These are phyloP conservation scores for Puffinus mauretanicus DNA, from an alignment of 2,113 vertebrate species.

Conservation along the genomic window DNA sequence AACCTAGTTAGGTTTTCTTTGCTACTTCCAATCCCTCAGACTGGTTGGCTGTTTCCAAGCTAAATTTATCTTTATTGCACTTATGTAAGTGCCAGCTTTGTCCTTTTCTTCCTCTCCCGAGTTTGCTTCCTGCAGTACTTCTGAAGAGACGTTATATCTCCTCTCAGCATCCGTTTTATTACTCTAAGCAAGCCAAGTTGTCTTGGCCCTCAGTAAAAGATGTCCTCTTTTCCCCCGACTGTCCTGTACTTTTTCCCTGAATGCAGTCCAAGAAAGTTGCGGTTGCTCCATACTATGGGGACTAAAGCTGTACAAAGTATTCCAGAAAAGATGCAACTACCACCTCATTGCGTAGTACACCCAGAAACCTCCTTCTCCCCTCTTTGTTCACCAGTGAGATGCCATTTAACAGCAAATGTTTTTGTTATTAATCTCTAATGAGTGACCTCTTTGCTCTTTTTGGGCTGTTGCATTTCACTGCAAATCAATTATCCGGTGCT, in stretches of 20 bases:
- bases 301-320: neutral
- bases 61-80: slow-evolving; percentile 26
- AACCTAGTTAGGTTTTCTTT: neutral
- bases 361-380: neutral
- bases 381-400: neutral
- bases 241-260: neutral
- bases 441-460: neutral
- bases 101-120: slow-evolving; percentile 6
- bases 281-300: neutral
- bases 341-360: neutral
- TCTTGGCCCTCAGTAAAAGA: slow-evolving; percentile 10
- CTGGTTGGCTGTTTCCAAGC: neutral
- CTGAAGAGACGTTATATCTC: neutral
- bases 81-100: slow-evolving; percentile 27
- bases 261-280: slow-evolving; percentile 14
- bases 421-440: neutral
- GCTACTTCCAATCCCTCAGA: neutral
- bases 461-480: neutral
- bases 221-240: neutral
- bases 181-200: neutral
- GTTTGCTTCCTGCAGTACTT: slow-evolving; percentile 28
- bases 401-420: neutral
- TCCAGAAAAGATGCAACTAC: neutral
- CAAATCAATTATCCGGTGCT: neutral
- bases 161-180: neutral